phyloP scores from a whole-genome alignment of 1,140 invertebrate species.

The Maniola jurtina region DNA sequence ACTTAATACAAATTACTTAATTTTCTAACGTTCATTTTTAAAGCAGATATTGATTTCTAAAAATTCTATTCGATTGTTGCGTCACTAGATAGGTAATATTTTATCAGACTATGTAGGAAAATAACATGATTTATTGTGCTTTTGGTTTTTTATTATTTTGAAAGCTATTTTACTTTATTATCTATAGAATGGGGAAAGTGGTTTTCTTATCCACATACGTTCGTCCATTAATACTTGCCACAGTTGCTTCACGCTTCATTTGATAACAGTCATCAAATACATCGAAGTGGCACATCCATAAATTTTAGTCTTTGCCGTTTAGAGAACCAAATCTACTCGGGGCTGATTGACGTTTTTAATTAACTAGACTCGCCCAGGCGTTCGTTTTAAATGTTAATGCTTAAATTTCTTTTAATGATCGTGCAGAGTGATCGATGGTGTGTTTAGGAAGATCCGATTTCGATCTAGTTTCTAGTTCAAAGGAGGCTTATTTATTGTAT shows the following conservation, averaged over 20 bases:
- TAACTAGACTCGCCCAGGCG: conserved; percentile 44
- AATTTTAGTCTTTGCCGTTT: conserved; percentile 22
- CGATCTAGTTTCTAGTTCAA: not conserved
- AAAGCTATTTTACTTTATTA: not conserved
- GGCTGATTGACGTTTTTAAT: conserved; percentile 31
- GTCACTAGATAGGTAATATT: too few species aligned
- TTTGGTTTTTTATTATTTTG: too few species aligned
- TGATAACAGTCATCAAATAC: conserved; percentile 7
- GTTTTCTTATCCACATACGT: not conserved
- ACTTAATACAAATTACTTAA: too few species aligned
- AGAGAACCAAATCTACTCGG: conserved; percentile 19
- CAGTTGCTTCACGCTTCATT: conserved; percentile 11
- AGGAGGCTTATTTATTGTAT: too few species aligned
- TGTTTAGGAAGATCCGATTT: not conserved
- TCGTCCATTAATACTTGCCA: conserved; percentile 3
- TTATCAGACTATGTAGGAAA: too few species aligned
- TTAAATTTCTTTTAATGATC: conserved; percentile 44
- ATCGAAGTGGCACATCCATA: conserved; percentile 22
- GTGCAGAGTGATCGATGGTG: conserved; percentile 46
- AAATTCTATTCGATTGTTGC: too few species aligned
- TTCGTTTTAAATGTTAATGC: conserved; percentile 43
- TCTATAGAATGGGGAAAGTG: not conserved
- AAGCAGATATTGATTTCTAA: too few species aligned
- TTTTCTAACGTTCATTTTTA: too few species aligned
- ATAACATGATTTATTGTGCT: too few species aligned